Percentiles rank a stretch among this genome's conserved stretches.
phyloP scores from a whole-genome alignment of 2,113 vertebrate genomes.

The Rhinolophus ferrumequinum region DNA sequence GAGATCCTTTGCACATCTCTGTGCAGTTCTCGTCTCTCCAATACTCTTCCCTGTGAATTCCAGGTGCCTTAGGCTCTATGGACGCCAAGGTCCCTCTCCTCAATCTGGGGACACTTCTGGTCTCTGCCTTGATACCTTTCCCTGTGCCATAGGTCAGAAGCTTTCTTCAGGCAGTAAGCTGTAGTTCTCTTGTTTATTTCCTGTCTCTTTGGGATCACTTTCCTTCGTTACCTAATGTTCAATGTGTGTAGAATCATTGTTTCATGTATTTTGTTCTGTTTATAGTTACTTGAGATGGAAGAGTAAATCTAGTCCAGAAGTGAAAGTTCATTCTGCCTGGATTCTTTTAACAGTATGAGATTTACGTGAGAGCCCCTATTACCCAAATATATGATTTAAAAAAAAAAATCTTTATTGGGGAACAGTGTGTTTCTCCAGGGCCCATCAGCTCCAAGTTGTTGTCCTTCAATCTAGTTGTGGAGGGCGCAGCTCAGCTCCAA shows the following conservation, averaged over 20 bases:
- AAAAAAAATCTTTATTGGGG: no score
- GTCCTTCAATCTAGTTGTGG: no score
- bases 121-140: neutral
- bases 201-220: neutral
- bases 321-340: neutral
- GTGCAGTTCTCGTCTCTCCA: neutral
- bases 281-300: constrained; percentile 29
- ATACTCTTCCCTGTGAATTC: neutral
- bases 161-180: neutral
- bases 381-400: neutral
- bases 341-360: constrained; percentile 13
- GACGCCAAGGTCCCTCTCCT: neutral
- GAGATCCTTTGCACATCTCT: neutral
- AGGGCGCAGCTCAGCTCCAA: no score
- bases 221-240: neutral
- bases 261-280: constrained; percentile 30
- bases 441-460: no score
- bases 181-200: neutral
- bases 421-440: no score
- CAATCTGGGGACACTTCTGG: neutral
- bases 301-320: neutral
- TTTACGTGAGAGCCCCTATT: neutral
- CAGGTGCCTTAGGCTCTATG: neutral
- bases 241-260: neutral
- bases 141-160: neutral